Conservation (phyloP, 2,113 vertebrate species). For the Psephotus haematonotus region DNA sequence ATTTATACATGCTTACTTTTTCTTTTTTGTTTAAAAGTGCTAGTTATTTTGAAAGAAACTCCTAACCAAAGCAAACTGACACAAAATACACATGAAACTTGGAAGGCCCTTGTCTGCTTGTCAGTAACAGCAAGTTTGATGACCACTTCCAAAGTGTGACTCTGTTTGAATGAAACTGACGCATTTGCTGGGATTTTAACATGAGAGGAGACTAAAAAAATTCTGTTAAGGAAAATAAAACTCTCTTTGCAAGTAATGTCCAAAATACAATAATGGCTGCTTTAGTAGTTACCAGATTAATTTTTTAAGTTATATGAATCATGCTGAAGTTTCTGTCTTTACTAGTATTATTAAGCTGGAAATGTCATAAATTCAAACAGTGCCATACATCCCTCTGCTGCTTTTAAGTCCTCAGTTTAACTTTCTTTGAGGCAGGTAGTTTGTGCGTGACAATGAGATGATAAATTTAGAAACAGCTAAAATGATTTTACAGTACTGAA, state of each 20-base stretch:
- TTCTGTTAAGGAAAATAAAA: background rate
- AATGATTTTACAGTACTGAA: background rate
- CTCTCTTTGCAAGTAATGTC: background rate
- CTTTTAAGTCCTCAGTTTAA: background rate
- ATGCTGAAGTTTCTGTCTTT: background rate
- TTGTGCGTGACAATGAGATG: background rate
- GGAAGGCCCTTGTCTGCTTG: background rate
- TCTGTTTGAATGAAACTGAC: background rate
- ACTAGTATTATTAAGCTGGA: background rate
- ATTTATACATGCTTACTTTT: conserved; percentile 31
- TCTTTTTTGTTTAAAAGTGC: background rate
- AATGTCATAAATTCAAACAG: background rate
- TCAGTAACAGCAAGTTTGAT: background rate
- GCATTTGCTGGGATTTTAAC: background rate
- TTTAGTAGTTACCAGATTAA: background rate
- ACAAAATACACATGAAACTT: background rate
- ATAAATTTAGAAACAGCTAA: background rate
- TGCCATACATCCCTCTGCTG: background rate
- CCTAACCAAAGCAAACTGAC: background rate
- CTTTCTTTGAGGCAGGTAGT: background rate
- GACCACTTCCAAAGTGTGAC: background rate
- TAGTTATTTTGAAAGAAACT: background rate
- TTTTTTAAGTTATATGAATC: accelerated
- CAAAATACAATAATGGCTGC: background rate
- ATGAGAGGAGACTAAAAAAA: background rate